Evolutionary conservation across 53 echinoderm and acorn worm species (phyloP).

Genomic region (Apostichopus leukothele): DNA sequence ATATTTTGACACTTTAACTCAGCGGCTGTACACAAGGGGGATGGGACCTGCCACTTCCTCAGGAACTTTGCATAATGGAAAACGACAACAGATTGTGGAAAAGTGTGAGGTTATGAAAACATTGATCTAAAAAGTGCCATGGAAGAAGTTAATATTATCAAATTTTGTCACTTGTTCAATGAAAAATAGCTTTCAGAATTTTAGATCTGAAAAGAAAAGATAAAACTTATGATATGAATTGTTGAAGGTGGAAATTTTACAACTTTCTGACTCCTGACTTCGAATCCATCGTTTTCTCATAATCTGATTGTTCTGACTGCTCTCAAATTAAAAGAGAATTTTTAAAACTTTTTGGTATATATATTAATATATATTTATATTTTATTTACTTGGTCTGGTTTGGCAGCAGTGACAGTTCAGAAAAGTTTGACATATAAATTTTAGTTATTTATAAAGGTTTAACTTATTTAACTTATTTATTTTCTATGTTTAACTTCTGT

Average conservation of each 20-base stretch:
- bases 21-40: slow-evolving; percentile 32
- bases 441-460: no score
- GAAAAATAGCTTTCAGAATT: neutral
- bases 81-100: slow-evolving; percentile 23
- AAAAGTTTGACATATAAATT: no score
- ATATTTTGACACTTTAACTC: slow-evolving; percentile 35
- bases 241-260: neutral
- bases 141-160: slow-evolving; percentile 7
- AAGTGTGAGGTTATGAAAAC: slow-evolving; percentile 43
- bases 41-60: slow-evolving; percentile 27
- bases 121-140: slow-evolving; percentile 16
- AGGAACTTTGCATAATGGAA: slow-evolving; percentile 34
- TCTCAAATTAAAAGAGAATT: neutral
- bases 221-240: neutral
- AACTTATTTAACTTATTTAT: no score
- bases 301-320: slow-evolving; percentile 6
- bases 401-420: no score
- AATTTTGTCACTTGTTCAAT: slow-evolving; percentile 10
- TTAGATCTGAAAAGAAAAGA: neutral
- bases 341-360: no score
- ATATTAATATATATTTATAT: no score
- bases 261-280: neutral
- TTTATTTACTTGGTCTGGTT: no score
- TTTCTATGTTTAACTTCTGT: no score
- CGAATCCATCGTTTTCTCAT: neutral